Evolutionary conservation across 1,140 invertebrate species (phyloP), one percentile per base, ranked within the genome.

Genomic region (Araneus ventricosus): DNA sequence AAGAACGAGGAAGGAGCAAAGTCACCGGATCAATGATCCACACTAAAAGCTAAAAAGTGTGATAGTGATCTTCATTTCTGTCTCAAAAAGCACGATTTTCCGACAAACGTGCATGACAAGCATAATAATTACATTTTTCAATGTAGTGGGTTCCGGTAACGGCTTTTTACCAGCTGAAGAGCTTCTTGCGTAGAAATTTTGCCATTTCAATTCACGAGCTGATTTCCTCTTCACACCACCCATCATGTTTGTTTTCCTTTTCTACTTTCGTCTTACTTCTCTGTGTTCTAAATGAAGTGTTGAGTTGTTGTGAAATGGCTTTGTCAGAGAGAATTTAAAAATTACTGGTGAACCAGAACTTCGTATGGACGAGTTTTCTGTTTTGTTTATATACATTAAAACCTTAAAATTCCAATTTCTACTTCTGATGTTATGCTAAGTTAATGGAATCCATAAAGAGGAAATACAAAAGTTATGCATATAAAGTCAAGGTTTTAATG

Each of bases 41-140:
- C 98, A 95, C 95, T 99, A 97, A 84, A 99, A 96, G 94, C 97
- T 96, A 80, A 96, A 96, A 94, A 98, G 96, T 95, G 99, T 99
- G n/a, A 98, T 95, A 5, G 97, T 97, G 94, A 99, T n/a, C n/a
- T n/a, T n/a, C n/a, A n/a, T n/a, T n/a, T n/a, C n/a, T n/a, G n/a
- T n/a, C n/a, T n/a, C n/a, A n/a, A n/a, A n/a, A n/a, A n/a, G n/a
- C n/a, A n/a, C n/a, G n/a, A n/a, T n/a, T n/a, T n/a, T n/a, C n/a
- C 98, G 98, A 95, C 98, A 99, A 61, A 98, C 94, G 95, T 98
- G 97, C 95, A 99, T 96, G n/a, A 99, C 95, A 96, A 98, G 97
- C 95, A 98, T 97, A 14, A 97, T 96, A 2, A 99, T 95, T 80
- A 99, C 97, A 95, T 98, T 97, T 90, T 97, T 96, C 52, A 99